Base-by-base conservation (phyloP, 2,113 vertebrate genomes). In the Macrotus californicus region DNA sequence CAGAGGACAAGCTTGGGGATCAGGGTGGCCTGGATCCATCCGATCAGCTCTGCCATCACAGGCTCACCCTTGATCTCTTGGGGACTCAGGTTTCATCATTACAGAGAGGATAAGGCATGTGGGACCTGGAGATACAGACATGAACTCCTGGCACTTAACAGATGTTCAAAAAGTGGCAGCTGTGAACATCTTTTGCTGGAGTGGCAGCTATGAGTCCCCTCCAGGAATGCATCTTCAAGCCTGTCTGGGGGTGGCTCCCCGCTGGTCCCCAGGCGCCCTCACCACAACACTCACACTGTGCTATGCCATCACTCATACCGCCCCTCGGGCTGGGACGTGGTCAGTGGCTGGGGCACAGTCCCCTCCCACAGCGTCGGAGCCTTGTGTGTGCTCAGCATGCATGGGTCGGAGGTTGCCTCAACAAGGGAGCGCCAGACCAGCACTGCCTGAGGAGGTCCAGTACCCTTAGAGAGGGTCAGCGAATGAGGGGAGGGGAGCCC, bases 221-320 rank as follows among this genome's bases (percentile, higher is more conserved):
- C 46, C 21, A 15, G 61, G 80, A 41, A 15, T 0, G 1, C 6
- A 52, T 10, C 43, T 31, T 16, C 15, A 12, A 18, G 52, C 26
- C 31, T 50, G 26, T 36, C 16, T 21, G 19, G 16, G 59, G 43
- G 7, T 1, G 4, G 16, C 48, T 36, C 36, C 48, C 43, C 54
- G 26, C 67, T 19, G 41, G 50, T 10, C 56, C 46, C 56, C 1
- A 19, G 43, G 66, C 4, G 0, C 29, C 46, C 39, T 26, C 70
- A 7, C 76, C 19, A 22, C 5, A 6, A 22, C 43, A 29, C 54
- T 18, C 5, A 1, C 4, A 3, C 61, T 0, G 8, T 26, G 1
- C 24, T 36, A 46, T 2, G 21, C 34, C 0, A 12, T 39, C 22
- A 24, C 46, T 26, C 3, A 12, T 29, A 43, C 9, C 4, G 0